Base-by-base conservation (phyloP, 2,888 invertebrate species). In the Pseudococcus viburni region DNA sequence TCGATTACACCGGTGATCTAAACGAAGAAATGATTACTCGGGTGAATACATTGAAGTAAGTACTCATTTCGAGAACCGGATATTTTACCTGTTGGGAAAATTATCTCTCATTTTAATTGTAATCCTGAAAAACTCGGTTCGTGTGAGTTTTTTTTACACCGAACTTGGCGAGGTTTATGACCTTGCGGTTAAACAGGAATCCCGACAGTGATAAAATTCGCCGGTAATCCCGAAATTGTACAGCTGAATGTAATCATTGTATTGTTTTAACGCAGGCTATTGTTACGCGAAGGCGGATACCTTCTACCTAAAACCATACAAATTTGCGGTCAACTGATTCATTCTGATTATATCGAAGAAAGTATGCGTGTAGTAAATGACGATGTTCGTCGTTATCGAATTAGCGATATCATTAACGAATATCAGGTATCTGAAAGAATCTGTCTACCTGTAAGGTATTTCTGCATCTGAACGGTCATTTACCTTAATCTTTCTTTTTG, bases 1-100 rank as follows among this genome's bases (percentile, higher is more conserved):
- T 95, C 89, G 93, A 93, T 89, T 89, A 92, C 0, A 93, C 93
- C 90, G 95, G 95, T 7, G 94, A 94, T 90, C 91, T 95, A 64
- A 93, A 93, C 90, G 91, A 92, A 51, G 91, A 90, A 11, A 90
- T 90, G 19, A 91, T 91, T 89, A 90, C 91, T 17, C 90, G 92
- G 26, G 90, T 92, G 9, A 83, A 55, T 26, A 80, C 83, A 12
- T 39, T 88, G 33, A 80, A 83, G 88, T 88, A 55, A 80, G 73
- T 86, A 68, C 77, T 42, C n/a, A 19, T 83, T 12, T n/a, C 17
- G 46, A 9, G 8, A 83, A 83, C 80, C 80, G 42, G 46, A 83
- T 19, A 83, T 22, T 83, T 83, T 83, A 83, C 46, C 80, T 46
- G 9, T 46, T 9, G 80, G 42, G 42, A 46, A 83, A 83, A 83